Evolutionary conservation across 2,888 invertebrate genomes (phyloP), one percentile per base, ranked within the genome.

Genomic region (Lutraria lutraria): DNA sequence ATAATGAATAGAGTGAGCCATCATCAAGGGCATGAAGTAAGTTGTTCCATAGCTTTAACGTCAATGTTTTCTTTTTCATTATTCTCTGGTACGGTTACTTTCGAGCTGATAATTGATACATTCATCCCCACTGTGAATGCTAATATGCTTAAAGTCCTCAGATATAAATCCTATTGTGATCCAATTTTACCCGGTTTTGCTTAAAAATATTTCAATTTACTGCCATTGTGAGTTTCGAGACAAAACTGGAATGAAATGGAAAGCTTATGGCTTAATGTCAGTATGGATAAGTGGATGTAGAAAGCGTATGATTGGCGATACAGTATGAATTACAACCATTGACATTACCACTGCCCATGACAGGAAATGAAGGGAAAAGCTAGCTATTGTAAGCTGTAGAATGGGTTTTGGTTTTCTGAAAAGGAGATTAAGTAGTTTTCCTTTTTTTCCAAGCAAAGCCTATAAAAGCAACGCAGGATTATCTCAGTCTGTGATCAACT

Each of bases 311-410:
- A 56, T 21, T n/a, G 56, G 21, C 15, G 31, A 53, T 76, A 52
- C 53, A 21, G 16, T 72, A 54, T 25, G 52, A 83, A 79, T 76
- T 29, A 79, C 56, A 54, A 79, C 29, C 53, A n/a, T 56, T 85
- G 76, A 85, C 85, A 85, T 76, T 79, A 76, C 21, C 79, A 15
- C 85, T 85, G 76, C 34, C 54, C 21, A 25, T 85, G 85, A 85
- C 85, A 85, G 85, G 85, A 79, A 85, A 85, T 85, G 76, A 56
- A 76, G 76, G 72, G 85, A 76, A 79, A 83, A 79, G 76, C 79
- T 29, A 16, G 53, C 31, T 79, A 79, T 85, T 85, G 85, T 85
- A 76, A 76, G 8, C 15, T 16, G 29, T 16, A 85, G 76, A 85
- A 85, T 56, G 53, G 79, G n/a, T 53, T 56, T 76, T 76, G 76